These are phyloP conservation scores for Blastomussa wellsi DNA, from an alignment of 92 coral and sea anemone species.

Conservation along the genomic window DNA sequence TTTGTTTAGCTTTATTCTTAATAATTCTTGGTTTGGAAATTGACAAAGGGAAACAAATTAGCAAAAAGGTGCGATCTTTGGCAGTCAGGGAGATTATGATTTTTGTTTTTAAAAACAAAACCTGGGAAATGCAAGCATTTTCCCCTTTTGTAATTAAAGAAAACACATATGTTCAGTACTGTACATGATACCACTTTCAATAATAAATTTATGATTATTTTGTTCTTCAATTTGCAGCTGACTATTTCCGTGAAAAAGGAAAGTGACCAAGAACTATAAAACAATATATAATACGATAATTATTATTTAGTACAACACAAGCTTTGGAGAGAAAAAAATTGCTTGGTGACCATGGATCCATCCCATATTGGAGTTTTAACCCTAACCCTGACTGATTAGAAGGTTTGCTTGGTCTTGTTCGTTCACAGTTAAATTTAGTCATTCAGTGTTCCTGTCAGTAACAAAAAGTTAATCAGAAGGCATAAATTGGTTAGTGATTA, in stretches of 20 bases:
- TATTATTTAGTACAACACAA: background rate
- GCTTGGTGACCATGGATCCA: background rate
- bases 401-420: background rate
- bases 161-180: too few relatives aligned
- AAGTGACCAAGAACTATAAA: conserved; percentile 41
- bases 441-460: background rate
- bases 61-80: too few relatives aligned
- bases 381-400: background rate
- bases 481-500: background rate
- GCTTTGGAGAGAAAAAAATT: background rate
- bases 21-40: too few relatives aligned
- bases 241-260: conserved; percentile 95
- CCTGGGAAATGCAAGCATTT: too few relatives aligned
- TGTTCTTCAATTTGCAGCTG: conserved; percentile 68
- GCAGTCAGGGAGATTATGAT: too few relatives aligned
- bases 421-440: background rate
- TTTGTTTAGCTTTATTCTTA: too few relatives aligned
- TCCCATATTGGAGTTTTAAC: background rate
- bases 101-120: too few relatives aligned
- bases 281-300: too few relatives aligned
- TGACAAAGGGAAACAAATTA: too few relatives aligned
- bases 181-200: conserved; percentile 5
- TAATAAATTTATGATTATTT: background rate
- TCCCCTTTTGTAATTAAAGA: too few relatives aligned
- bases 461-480: background rate